These are phyloP conservation scores for Drosophila phalerata DNA, from an alignment of 2,888 invertebrate species.

Conservation along the genomic window DNA sequence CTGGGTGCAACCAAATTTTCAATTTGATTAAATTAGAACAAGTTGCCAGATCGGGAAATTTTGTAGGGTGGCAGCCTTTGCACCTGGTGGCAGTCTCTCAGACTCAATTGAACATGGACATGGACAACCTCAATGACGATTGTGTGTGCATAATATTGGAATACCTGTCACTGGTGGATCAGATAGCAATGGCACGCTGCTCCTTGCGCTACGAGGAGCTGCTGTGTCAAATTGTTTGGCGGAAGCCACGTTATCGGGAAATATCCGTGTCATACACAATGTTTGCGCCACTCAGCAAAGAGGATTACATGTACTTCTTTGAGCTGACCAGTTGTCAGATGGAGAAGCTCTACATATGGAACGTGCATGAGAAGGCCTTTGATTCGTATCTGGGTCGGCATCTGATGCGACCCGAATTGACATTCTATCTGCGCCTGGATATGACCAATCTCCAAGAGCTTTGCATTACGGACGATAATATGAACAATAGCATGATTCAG, in stretches of 20 bases:
- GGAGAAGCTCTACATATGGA: conserved; percentile 72
- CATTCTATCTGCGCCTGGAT: conserved; percentile 61
- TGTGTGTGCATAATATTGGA: conserved; percentile 64
- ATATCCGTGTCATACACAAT: conserved; percentile 62
- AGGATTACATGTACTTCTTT: conserved; percentile 67
- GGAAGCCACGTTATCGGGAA: conserved; percentile 62
- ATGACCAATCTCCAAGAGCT: conserved; percentile 58
- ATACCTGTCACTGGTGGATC: conserved; percentile 57
- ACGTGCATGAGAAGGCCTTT: conserved; percentile 67
- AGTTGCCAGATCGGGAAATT: no score
- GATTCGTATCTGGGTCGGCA: conserved; percentile 64
- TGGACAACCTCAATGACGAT: conserved; percentile 66
- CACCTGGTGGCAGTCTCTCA: no score
- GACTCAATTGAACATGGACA: conserved; percentile 29
- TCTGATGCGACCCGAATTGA: conserved; percentile 58
- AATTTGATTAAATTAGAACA: no score
- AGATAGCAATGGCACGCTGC: conserved; percentile 66
- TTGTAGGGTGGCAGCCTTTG: no score
- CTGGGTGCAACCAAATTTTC: no score
- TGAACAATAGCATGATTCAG: conserved; percentile 71
- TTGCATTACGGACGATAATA: conserved; percentile 59
- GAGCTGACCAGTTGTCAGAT: conserved; percentile 59
- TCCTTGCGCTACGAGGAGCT: conserved; percentile 56
- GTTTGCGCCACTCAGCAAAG: conserved; percentile 56
- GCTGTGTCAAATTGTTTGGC: conserved; percentile 59